Base-by-base conservation (phyloP, 2,888 invertebrate species). In the Automeris io region DNA sequence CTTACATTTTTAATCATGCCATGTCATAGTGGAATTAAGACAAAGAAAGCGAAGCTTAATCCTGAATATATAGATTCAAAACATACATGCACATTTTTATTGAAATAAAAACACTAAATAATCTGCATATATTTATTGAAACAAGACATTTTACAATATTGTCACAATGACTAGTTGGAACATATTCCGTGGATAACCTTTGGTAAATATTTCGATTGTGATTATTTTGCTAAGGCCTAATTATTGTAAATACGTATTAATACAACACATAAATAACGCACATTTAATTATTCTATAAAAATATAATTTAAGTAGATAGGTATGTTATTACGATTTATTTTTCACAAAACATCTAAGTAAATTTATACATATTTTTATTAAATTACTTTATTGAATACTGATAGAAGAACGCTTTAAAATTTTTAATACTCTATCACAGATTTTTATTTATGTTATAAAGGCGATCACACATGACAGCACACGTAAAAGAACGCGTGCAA, bases 351-450 rank as follows among this genome's bases (percentile, higher is more conserved):
- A 51, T 52, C 54, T 46, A 52, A 46, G 46, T 39, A 48, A 49
- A 42, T 45, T 39, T 53, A 49, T 54, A 61, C 52, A 63, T 57
- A 40, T 51, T 48, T 45, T 39, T 26, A 33, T 26, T 34, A 13
- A 31, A 13, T 24, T 53, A 51, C 48, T 63, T 51, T 45, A 50
- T 62, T 70, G 61, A 81, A 81, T 81, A 82, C 78, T 80, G 78
- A 63, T 63, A 61, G 46, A 46, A 54, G n/a, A 43, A 36, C 61
- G 69, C 68, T 79, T 78, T 62, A 67, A 59, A 79, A 80, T 79
- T 78, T 57, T 71, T 61, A 70, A 72, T 68, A 72, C 70, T 64
- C 79, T 83, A 82, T 83, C 83, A 83, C 82, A 83, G 83, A 76
- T 41, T 48, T 37, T 37, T 23, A 32, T 12, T 24, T 11, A 9